Evolutionary conservation across 2,797 vertebrate genomes (phyloP).

Genomic region (Neosilurus hyrtlii): DNA sequence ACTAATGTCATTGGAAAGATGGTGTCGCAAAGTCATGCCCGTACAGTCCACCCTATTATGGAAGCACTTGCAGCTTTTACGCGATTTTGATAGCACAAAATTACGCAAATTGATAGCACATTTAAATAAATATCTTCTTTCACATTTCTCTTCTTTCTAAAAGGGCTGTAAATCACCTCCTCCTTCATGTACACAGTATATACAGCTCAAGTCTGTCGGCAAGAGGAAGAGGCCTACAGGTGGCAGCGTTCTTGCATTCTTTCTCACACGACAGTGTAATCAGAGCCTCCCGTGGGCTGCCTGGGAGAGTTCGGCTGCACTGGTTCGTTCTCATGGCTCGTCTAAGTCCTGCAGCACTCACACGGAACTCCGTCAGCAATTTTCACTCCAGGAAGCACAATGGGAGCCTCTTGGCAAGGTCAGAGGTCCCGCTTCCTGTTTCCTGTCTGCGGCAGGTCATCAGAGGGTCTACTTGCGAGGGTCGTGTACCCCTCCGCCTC

Average conservation of each 20-base stretch:
- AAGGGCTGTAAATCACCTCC: neutral
- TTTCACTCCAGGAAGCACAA: constrained; percentile 51
- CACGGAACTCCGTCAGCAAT: constrained; percentile 36
- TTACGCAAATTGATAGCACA: neutral
- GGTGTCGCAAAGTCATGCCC: neutral
- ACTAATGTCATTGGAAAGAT: neutral
- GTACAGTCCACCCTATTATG: neutral
- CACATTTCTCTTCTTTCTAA: neutral
- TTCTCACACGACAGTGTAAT: constrained; percentile 61
- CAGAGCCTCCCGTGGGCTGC: constrained; percentile 51
- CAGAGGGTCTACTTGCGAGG: constrained; percentile 71
- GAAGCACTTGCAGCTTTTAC: neutral
- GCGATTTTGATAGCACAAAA: too few species aligned
- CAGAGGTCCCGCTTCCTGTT: constrained; percentile 77
- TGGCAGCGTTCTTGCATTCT: constrained; percentile 46
- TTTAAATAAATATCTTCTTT: neutral
- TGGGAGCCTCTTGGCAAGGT: constrained; percentile 59
- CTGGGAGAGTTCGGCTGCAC: constrained; percentile 40
- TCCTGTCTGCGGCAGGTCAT: constrained; percentile 75
- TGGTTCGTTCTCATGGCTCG: constrained; percentile 44
- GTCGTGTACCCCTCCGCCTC: constrained; percentile 67
- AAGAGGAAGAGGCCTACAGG: constrained; percentile 47
- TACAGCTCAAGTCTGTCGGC: constrained; percentile 9
- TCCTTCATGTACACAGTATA: neutral
- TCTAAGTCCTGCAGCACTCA: constrained; percentile 23